Percentiles rank a stretch among this genome's conserved stretches.
phyloP scores from a whole-genome alignment of 2,113 vertebrate genomes.

The Tragelaphus strepsiceros region DNA sequence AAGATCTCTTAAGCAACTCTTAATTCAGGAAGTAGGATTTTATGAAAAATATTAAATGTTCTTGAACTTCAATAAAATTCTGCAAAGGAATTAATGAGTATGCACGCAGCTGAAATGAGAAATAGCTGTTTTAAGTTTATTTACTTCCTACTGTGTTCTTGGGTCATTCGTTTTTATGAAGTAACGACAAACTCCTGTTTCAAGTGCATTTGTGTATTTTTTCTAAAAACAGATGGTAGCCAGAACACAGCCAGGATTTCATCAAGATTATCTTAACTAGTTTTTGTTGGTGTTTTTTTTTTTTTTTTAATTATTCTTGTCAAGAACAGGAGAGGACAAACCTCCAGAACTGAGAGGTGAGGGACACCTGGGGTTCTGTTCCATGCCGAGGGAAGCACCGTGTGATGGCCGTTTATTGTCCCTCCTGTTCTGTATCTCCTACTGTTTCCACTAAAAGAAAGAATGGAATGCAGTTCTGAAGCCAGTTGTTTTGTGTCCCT shows the following conservation, averaged over 20 bases:
- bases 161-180: neutral
- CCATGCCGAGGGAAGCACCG: neutral
- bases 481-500: neutral
- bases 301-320: neutral
- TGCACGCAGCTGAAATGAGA: neutral
- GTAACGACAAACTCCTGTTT: neutral
- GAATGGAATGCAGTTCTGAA: neutral
- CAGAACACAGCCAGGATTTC: slow-evolving; percentile 18
- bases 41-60: neutral
- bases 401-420: neutral
- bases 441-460: neutral
- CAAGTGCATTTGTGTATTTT: slow-evolving; percentile 31
- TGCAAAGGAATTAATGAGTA: neutral
- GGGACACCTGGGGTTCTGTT: rapidly evolving
- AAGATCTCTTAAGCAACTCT: neutral
- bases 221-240: slow-evolving; percentile 36
- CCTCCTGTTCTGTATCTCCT: neutral
- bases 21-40: neutral
- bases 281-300: slow-evolving; percentile 19
- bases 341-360: neutral
- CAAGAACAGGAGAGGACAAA: neutral
- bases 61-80: neutral
- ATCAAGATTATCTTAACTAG: slow-evolving; percentile 16
- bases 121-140: neutral
- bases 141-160: neutral